Conservation (phyloP, 2,888 invertebrate genomes). For the Gymnoscelis rufifasciata region DNA sequence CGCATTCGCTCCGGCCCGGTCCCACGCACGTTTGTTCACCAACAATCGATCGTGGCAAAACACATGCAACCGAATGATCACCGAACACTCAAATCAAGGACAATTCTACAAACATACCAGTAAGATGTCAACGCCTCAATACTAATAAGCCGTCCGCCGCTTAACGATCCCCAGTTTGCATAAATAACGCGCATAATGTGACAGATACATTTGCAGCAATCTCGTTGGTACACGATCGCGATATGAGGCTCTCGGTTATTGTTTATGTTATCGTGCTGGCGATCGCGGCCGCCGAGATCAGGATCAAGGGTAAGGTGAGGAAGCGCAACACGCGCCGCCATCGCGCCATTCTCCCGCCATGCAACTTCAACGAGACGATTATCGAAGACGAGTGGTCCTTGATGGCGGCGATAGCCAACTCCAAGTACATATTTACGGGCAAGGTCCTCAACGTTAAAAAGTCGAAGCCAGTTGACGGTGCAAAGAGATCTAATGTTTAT, state of each 20-base stretch:
- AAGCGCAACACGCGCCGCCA: conserved; percentile 67
- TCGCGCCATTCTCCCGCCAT: conserved; percentile 64
- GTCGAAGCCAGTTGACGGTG: conserved; percentile 49
- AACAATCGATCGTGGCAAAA: conserved; percentile 48
- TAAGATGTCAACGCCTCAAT: conserved; percentile 65
- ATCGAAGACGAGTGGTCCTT: conserved; percentile 73
- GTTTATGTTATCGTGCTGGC: conserved; percentile 66
- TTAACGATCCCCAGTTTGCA: conserved; percentile 57
- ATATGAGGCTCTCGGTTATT: conserved; percentile 67
- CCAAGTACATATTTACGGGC: conserved; percentile 74
- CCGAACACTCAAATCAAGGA: conserved; percentile 31
- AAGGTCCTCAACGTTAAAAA: conserved; percentile 72
- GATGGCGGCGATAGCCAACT: conserved; percentile 72
- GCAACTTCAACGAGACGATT: conserved; percentile 73
- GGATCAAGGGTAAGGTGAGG: conserved; percentile 71
- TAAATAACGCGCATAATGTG: conserved; percentile 74
- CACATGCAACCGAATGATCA: conserved; percentile 41
- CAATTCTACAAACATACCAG: conserved; percentile 57
- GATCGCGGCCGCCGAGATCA: conserved; percentile 66
- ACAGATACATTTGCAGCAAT: conserved; percentile 65
- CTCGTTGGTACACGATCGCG: conserved; percentile 59
- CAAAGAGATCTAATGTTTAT: conserved; percentile 65
- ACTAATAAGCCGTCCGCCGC: conserved; percentile 57
- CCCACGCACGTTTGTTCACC: conserved; percentile 57
- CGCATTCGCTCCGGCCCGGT: conserved; percentile 48